These are phyloP conservation scores for Dugesia japonica DNA, from an alignment of 2,888 invertebrate genomes.

Conservation along the genomic window DNA sequence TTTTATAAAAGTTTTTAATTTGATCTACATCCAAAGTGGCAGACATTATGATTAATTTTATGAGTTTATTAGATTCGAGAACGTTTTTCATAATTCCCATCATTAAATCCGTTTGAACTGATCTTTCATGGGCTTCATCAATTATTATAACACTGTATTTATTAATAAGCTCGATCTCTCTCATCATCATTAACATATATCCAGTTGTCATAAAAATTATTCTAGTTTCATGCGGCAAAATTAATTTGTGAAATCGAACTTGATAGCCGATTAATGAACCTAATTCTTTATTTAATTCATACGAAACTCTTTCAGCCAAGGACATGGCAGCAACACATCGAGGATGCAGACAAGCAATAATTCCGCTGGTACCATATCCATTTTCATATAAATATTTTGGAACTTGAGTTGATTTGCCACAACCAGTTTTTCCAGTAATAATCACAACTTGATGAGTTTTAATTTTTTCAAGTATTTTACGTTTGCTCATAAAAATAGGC, in stretches of 20 bases:
- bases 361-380: not conserved
- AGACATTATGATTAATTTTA: not conserved
- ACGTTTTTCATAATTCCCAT: not conserved
- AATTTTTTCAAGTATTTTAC: not conserved
- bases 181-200: not conserved
- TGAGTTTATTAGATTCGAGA: not conserved
- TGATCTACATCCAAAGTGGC: not conserved
- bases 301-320: not conserved
- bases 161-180: not conserved
- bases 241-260: not conserved
- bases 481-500: not conserved
- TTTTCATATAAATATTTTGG: not conserved
- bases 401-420: slow-evolving; percentile 4
- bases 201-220: not conserved
- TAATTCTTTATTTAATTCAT: not conserved
- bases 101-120: not conserved
- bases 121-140: slow-evolving; percentile 6
- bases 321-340: not conserved
- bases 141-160: not conserved
- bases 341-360: not conserved
- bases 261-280: not conserved
- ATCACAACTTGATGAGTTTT: not conserved
- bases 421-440: not conserved
- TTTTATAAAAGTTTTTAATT: not conserved
- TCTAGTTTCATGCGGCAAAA: not conserved